Evolutionary conservation across 2,113 vertebrate genomes (phyloP).

Genomic region (Pithys albifrons): DNA sequence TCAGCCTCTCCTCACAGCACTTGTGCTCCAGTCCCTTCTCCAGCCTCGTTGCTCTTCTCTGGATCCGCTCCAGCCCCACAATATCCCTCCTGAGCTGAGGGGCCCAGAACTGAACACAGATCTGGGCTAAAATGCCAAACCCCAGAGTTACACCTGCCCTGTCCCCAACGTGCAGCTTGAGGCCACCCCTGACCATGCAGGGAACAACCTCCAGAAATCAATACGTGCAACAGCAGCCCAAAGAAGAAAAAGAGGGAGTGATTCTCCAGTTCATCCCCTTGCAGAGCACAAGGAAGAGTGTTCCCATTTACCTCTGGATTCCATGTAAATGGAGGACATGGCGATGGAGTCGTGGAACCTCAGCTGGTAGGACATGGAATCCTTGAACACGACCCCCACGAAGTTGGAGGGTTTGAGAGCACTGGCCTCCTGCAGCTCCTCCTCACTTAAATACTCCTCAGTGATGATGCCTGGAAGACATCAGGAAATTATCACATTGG

Average conservation of each 20-base stretch:
- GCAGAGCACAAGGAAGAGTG: fast-evolving
- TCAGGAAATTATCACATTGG: fast-evolving
- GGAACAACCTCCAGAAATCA: neutral
- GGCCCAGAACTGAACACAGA: no score
- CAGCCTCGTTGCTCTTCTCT: no score
- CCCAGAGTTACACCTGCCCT: neutral
- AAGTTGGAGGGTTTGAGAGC: constrained; percentile 59
- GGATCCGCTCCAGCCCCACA: no score
- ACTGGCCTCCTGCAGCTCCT: constrained; percentile 70
- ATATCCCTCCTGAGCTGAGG: no score
- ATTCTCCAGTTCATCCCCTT: fast-evolving
- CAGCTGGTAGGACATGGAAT: constrained; percentile 77
- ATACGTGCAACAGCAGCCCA: fast-evolving
- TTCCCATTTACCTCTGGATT: constrained; percentile 68
- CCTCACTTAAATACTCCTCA: constrained; percentile 72
- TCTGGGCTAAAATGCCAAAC: neutral
- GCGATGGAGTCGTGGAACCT: constrained; percentile 70
- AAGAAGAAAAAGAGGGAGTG: fast-evolving
- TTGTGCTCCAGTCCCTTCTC: no score
- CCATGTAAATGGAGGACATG: constrained; percentile 67
- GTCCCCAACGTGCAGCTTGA: neutral
- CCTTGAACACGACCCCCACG: constrained; percentile 75
- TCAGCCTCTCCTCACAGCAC: no score
- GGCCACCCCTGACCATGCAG: fast-evolving
- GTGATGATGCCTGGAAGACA: constrained; percentile 58